These are phyloP conservation scores for Hydropsyche betteni DNA, from an alignment of 2,888 invertebrate species.

Conservation along the genomic window DNA sequence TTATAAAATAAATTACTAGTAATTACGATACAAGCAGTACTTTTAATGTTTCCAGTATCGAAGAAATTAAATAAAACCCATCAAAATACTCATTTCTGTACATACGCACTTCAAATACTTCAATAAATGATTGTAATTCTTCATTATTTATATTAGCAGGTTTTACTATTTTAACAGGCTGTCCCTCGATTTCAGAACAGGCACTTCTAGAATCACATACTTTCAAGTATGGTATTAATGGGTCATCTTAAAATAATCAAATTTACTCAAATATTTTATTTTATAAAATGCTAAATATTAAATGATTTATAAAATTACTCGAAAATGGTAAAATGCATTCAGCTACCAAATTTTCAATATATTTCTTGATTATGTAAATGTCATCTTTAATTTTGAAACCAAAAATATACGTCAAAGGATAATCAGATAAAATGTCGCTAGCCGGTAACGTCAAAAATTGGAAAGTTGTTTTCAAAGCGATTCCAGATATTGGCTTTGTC, in stretches of 20 bases:
- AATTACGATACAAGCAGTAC: slow-evolving; percentile 17
- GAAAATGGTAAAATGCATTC: slow-evolving; percentile 49
- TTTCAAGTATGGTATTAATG: slow-evolving; percentile 43
- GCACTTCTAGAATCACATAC: slow-evolving; percentile 48
- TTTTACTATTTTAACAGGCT: slow-evolving; percentile 30
- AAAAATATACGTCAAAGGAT: slow-evolving; percentile 48
- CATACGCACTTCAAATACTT: slow-evolving; percentile 41
- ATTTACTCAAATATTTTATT: too few species aligned
- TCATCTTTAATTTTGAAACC: slow-evolving; percentile 41
- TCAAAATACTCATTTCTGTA: slow-evolving; percentile 47
- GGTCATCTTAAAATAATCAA: slow-evolving; percentile 41
- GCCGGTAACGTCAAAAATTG: slow-evolving; percentile 44
- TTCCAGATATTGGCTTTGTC: slow-evolving; percentile 45
- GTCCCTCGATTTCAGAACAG: slow-evolving; percentile 42
- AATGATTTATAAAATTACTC: slow-evolving; percentile 31
- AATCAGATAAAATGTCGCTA: slow-evolving; percentile 44
- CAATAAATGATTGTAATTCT: slow-evolving; percentile 35
- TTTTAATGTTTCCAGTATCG: slow-evolving; percentile 42
- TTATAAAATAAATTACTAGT: slow-evolving; percentile 2
- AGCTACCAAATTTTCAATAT: slow-evolving; percentile 42
- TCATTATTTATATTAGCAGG: slow-evolving; percentile 19
- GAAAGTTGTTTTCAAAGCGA: slow-evolving; percentile 45
- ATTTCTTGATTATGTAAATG: slow-evolving; percentile 37
- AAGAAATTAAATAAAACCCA: slow-evolving; percentile 41
- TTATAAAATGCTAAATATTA: too few species aligned